phyloP scores from a whole-genome alignment of 1,140 invertebrate genomes.

The Drosophila pandora region DNA sequence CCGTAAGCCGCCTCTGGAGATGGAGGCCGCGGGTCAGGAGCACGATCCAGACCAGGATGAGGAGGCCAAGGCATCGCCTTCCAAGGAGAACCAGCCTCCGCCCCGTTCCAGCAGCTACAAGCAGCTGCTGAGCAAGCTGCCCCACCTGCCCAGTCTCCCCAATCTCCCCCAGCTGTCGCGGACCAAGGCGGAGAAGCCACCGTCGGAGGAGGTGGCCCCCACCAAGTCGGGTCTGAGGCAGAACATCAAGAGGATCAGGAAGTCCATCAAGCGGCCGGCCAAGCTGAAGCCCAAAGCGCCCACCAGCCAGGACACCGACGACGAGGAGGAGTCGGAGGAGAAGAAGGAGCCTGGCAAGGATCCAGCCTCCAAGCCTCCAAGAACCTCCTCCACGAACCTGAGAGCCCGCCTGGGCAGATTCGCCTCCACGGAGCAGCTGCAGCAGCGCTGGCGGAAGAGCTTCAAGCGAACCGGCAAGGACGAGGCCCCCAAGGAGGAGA shows the following conservation, averaged over 20 bases:
- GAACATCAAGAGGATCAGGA: slow-evolving; percentile 61
- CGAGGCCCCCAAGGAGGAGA: not conserved
- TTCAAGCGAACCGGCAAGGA: slow-evolving; percentile 33
- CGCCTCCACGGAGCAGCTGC: slow-evolving; percentile 57
- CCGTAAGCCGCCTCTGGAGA: slow-evolving; percentile 60
- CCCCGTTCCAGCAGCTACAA: slow-evolving; percentile 36
- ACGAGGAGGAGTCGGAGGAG: not conserved
- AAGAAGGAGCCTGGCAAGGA: not conserved
- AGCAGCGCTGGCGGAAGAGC: slow-evolving; percentile 63
- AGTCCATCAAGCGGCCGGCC: slow-evolving; percentile 65
- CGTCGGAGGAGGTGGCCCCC: not conserved
- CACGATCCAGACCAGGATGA: no score
- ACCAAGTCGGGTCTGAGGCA: slow-evolving; percentile 37
- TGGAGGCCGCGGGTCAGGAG: slow-evolving; percentile 14
- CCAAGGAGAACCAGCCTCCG: not conserved
- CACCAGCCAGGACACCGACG: slow-evolving; percentile 21
- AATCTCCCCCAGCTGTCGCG: slow-evolving; percentile 13
- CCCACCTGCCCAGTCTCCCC: slow-evolving; percentile 23
- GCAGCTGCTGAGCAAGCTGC: slow-evolving; percentile 26
- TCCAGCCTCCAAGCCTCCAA: not conserved
- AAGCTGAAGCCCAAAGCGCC: slow-evolving; percentile 13
- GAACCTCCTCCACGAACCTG: slow-evolving; percentile 15
- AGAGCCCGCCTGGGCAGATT: slow-evolving; percentile 50
- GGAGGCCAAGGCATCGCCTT: not conserved
- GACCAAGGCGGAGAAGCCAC: not conserved